Evolutionary conservation across 1,140 invertebrate species (phyloP).

Genomic region (Acyrthosiphon pisum): DNA sequence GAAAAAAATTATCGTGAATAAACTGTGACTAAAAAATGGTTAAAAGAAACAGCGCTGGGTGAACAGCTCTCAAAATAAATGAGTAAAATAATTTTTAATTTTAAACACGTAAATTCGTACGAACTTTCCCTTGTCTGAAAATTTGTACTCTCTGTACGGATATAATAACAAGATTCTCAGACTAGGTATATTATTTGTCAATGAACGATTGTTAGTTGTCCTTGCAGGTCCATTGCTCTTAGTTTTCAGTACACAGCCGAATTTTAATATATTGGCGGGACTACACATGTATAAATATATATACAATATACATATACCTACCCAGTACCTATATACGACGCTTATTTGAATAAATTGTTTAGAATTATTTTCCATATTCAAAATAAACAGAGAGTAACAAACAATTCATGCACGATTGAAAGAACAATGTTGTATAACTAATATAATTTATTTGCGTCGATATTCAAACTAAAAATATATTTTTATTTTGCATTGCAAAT

Average conservation of each 20-base stretch:
- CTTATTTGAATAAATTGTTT: not conserved
- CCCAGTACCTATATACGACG: not conserved
- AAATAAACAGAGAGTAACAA: not conserved
- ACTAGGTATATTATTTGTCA: not conserved
- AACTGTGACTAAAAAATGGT: constrained; percentile 5
- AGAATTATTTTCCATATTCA: not conserved
- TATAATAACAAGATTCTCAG: not conserved
- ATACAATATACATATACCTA: not conserved
- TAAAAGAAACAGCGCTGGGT: not conserved
- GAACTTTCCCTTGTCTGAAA: not conserved
- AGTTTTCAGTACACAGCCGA: not conserved
- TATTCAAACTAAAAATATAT: constrained; percentile 10
- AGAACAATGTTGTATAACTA: constrained; percentile 13
- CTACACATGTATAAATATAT: not conserved
- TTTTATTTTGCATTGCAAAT: constrained; percentile 33
- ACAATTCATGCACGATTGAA: not conserved
- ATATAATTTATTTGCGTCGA: not conserved
- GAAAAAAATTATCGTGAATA: not conserved
- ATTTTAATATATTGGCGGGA: not conserved
- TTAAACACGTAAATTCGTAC: not conserved
- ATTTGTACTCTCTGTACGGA: not conserved
- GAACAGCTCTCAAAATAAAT: not conserved
- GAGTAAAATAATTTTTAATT: not conserved
- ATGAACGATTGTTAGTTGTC: constrained; percentile 25
- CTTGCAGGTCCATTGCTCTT: not conserved